Evolutionary conservation across 2,113 vertebrate genomes (phyloP), one percentile per base, ranked within the genome.

Genomic region (Pandion haliaetus): DNA sequence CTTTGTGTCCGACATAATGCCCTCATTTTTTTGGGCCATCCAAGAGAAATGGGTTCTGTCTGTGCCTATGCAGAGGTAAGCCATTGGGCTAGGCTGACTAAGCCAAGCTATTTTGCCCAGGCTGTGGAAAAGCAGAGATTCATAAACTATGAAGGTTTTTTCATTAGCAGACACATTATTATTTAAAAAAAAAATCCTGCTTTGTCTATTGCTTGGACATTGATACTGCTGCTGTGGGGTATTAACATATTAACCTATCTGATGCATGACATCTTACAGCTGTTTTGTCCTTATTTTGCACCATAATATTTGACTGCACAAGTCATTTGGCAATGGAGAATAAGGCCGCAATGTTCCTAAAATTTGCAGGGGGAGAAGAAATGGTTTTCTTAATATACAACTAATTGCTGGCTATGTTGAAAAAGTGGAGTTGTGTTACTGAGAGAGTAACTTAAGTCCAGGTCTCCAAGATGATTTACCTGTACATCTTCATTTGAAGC

Each of bases 151-250:
- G 5, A 74, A 54, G 5, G 0, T 5, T 57, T 79, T 52, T 72
- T 66, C 42, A 28, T 78, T 42, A 79, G 3, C 3, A 88, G 36
- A 66, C 1, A 61, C 10, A n/a, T 23, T 34, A 49, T 15, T 9
- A 0, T 4, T 62, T 20, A 11, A 18, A 28, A 52, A 31, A 70
- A 28, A 54, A 52, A 52, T 52, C 4, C 29, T 14, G 5, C 29
- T 10, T 50, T 40, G 2, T 52, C 10, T 61, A 5, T 57, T 84
- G 21, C 5, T 71, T 67, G 32, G 31, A 17, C 7, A 36, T 50
- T 70, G 18, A 9, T 70, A 34, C 9, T 0, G 0, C 10, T 45
- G 31, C 44, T 70, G 12, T 23, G 6, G 5, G 4, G 2, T 81
- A 8, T 40, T 38, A 73, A 73, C 17, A 47, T 54, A 15, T 10